These are phyloP conservation scores for Aramus guarauna DNA, from an alignment of 2,113 vertebrate species.

Conservation along the genomic window DNA sequence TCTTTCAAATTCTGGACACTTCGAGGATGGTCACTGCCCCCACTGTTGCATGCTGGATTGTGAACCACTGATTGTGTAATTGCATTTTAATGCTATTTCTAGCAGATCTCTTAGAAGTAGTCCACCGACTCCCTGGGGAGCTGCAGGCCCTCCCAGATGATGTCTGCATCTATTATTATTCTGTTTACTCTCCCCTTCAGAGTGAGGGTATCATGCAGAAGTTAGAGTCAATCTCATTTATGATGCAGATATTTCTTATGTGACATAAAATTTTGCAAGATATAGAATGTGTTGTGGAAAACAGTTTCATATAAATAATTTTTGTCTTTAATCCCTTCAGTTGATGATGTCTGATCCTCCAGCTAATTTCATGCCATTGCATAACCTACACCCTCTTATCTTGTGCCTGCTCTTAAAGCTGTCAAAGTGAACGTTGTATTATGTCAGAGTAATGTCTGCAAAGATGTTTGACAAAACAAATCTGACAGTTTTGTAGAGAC, in stretches of 20 bases:
- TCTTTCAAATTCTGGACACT: neutral
- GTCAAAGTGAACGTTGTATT: neutral
- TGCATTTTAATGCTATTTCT: neutral
- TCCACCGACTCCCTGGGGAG: neutral
- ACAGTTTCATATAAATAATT: neutral
- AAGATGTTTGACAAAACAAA: neutral
- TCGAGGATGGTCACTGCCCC: neutral
- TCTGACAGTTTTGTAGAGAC: neutral
- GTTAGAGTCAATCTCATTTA: neutral
- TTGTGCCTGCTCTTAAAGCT: neutral
- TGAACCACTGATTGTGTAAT: neutral
- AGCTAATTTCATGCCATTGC: neutral
- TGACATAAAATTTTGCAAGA: neutral
- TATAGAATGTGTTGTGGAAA: neutral
- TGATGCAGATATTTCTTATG: neutral
- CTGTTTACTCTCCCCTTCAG: neutral
- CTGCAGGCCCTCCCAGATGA: neutral
- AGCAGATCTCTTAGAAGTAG: neutral
- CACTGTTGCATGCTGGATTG: neutral
- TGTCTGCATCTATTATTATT: neutral
- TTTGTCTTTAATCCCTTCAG: neutral
- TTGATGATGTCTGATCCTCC: neutral
- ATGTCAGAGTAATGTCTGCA: neutral
- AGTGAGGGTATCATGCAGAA: neutral
- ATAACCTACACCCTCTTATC: neutral